These are phyloP conservation scores for Bombylius major DNA, from an alignment of 2,888 invertebrate species.

Conservation along the genomic window DNA sequence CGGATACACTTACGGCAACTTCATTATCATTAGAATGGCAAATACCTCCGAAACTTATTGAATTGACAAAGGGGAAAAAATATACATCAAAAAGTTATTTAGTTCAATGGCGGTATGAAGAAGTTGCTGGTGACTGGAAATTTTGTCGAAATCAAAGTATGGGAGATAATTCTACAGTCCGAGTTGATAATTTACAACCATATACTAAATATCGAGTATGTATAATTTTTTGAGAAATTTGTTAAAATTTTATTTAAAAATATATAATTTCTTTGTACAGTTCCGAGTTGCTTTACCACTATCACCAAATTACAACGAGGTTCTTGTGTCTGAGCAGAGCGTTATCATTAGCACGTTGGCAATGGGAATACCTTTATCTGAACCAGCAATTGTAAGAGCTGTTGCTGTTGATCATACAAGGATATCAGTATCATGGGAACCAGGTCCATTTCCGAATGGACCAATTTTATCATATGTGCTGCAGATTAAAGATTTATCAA, in stretches of 20 bases:
- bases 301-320: slow-evolving; percentile 52
- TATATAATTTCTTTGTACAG: slow-evolving; percentile 37
- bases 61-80: slow-evolving; percentile 40
- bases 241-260: slow-evolving; percentile 1
- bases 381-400: slow-evolving; percentile 60
- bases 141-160: slow-evolving; percentile 65
- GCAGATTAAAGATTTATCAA: slow-evolving; percentile 47
- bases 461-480: slow-evolving; percentile 77
- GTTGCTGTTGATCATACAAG: slow-evolving; percentile 69
- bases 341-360: slow-evolving; percentile 63
- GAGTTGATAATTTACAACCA: slow-evolving; percentile 67
- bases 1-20: slow-evolving; percentile 61
- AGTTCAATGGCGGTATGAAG: slow-evolving; percentile 66
- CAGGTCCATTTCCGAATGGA: slow-evolving; percentile 76
- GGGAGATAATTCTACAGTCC: slow-evolving; percentile 50
- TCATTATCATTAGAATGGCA: slow-evolving; percentile 72
- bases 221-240: slow-evolving; percentile 7
- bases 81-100: slow-evolving; percentile 43
- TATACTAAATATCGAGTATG: slow-evolving; percentile 81
- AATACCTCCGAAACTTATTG: slow-evolving; percentile 38
- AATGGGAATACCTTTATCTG: slow-evolving; percentile 60
- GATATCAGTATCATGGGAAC: slow-evolving; percentile 79
- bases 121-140: slow-evolving; percentile 62
- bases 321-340: slow-evolving; percentile 61
- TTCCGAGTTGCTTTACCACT: slow-evolving; percentile 77